phyloP scores from a whole-genome alignment of 2,113 vertebrate genomes.

The Chitala chitala region DNA sequence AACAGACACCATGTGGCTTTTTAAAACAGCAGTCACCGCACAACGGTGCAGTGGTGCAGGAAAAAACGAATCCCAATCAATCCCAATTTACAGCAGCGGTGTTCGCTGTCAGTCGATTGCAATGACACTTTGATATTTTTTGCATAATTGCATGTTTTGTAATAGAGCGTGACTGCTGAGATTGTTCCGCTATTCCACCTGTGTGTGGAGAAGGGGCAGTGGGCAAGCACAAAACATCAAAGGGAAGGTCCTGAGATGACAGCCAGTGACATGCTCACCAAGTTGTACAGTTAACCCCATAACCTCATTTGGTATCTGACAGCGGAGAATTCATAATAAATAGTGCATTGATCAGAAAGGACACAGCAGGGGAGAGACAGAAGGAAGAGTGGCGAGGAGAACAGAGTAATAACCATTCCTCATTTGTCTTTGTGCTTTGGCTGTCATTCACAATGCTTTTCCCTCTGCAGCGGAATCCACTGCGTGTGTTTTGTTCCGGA shows the following conservation, averaged over 20 bases:
- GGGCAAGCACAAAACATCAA: background rate
- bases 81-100: no score
- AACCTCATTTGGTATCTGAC: background rate
- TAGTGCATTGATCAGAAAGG: background rate
- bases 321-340: background rate
- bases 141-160: background rate
- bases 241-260: no score
- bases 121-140: no score
- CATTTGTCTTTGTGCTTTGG: background rate
- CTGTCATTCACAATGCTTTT: slow-evolving; percentile 45
- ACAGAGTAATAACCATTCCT: background rate
- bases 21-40: slow-evolving; percentile 46
- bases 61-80: no score
- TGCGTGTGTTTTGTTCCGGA: slow-evolving; percentile 47
- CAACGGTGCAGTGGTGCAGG: slow-evolving; percentile 54
- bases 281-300: background rate
- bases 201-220: background rate
- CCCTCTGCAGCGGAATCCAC: slow-evolving; percentile 38
- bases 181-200: background rate
- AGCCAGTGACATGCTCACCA: background rate
- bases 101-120: no score
- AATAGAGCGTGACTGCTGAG: background rate
- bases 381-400: background rate
- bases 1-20: slow-evolving; percentile 20
- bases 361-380: background rate